phyloP scores from a whole-genome alignment of 2,797 vertebrate species.

The Thalassophryne amazonica region DNA sequence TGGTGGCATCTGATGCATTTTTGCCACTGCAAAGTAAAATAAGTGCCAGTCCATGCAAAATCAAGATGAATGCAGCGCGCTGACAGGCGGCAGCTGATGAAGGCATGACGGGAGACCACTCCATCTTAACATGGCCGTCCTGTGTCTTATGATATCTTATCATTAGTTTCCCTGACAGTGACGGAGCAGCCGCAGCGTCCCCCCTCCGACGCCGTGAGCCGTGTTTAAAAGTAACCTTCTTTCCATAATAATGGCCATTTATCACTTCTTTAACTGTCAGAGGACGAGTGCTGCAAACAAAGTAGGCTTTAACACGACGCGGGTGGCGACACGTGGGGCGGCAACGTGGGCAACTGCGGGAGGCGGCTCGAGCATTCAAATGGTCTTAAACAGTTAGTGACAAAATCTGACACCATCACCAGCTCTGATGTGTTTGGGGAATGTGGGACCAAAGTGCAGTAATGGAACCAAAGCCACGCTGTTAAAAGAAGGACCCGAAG shows the following conservation, averaged over 20 bases:
- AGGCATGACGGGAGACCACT: slow-evolving; percentile 48
- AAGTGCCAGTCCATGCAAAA: slow-evolving; percentile 64
- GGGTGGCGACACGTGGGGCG: slow-evolving; percentile 2
- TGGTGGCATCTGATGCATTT: slow-evolving; percentile 41
- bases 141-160: slow-evolving; percentile 81
- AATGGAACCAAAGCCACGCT: slow-evolving; percentile 16
- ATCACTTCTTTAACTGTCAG: slow-evolving; percentile 75
- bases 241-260: slow-evolving; percentile 79
- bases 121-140: slow-evolving; percentile 72
- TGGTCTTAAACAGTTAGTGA: slow-evolving; percentile 40
- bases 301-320: slow-evolving; percentile 52
- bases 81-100: slow-evolving; percentile 49
- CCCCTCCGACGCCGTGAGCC: slow-evolving; percentile 43
- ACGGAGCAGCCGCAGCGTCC: slow-evolving; percentile 58
- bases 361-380: slow-evolving; percentile 21
- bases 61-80: slow-evolving; percentile 69
- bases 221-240: slow-evolving; percentile 81
- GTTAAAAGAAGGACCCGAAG: slow-evolving; percentile 45
- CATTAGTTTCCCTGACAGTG: slow-evolving; percentile 80
- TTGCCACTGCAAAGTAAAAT: slow-evolving; percentile 49
- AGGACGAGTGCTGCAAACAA: slow-evolving; percentile 47
- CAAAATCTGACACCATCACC: slow-evolving; percentile 47
- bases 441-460: slow-evolving; percentile 36
- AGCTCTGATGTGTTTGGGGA: slow-evolving; percentile 68
- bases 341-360: not conserved